Evolutionary conservation across 2,797 vertebrate species (phyloP).

Genomic region (Acridotheres tristis): DNA sequence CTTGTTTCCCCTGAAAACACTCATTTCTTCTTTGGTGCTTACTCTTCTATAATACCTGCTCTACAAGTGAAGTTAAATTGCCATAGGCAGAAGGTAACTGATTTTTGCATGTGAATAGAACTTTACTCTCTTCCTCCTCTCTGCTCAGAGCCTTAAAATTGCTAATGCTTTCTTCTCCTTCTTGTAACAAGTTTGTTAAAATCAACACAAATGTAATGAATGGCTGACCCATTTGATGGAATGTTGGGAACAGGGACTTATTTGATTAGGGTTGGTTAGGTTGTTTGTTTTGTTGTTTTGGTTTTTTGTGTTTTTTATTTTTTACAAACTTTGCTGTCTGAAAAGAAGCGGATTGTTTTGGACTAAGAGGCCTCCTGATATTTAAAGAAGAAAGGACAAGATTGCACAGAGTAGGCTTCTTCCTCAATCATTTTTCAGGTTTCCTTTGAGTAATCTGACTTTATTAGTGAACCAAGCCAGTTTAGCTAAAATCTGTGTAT

Average conservation of each 20-base stretch:
- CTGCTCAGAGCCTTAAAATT: not conserved
- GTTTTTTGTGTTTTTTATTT: not conserved
- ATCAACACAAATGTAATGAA: not conserved
- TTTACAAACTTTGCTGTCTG: not conserved
- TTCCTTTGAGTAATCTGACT: not conserved
- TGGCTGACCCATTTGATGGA: not conserved
- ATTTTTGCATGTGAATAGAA: not conserved
- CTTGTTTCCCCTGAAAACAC: not conserved
- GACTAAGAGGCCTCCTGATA: accelerated
- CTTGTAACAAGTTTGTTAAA: not conserved
- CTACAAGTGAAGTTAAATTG: not conserved
- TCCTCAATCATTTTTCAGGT: not conserved
- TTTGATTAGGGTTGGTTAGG: not conserved
- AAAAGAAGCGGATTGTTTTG: not conserved
- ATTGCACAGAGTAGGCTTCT: not conserved
- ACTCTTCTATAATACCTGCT: not conserved
- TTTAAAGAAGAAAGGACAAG: not conserved
- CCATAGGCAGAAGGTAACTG: not conserved
- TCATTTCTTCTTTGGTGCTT: not conserved
- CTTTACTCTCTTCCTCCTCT: not conserved
- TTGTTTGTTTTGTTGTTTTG: not conserved
- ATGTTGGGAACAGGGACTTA: not conserved
- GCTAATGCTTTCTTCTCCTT: not conserved
- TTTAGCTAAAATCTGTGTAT: not conserved
- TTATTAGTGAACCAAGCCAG: not conserved